Conservation (phyloP, 1,140 invertebrate genomes). For the Thaumatotibia leucotreta region DNA sequence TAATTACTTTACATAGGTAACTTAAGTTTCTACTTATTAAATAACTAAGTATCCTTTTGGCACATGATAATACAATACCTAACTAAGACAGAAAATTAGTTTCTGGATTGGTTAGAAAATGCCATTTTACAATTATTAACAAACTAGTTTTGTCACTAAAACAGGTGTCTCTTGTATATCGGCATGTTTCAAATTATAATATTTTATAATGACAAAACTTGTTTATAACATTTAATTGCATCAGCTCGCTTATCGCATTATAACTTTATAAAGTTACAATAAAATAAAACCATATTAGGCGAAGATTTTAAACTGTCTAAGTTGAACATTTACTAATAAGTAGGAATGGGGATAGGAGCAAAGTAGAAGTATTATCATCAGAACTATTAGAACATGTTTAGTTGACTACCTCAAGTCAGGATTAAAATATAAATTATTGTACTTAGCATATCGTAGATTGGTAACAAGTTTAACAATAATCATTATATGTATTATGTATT, state of each 20-base stretch:
- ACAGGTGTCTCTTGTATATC: neutral
- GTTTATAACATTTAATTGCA: too few relatives aligned
- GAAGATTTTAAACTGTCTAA: too few relatives aligned
- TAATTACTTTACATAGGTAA: constrained; percentile 21
- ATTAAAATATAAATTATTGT: too few relatives aligned
- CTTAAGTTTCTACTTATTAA: constrained; percentile 3
- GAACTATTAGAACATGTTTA: too few relatives aligned
- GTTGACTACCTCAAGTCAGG: too few relatives aligned
- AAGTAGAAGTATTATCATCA: neutral
- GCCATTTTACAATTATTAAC: neutral
- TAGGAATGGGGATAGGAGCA: too few relatives aligned
- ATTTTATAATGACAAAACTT: too few relatives aligned
- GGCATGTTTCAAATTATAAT: too few relatives aligned
- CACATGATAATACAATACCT: constrained; percentile 5
- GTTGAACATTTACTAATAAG: too few relatives aligned
- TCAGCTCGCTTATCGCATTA: too few relatives aligned
- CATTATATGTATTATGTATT: neutral
- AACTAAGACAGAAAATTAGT: neutral
- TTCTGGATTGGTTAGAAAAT: neutral
- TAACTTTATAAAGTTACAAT: too few relatives aligned
- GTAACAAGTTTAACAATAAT: neutral
- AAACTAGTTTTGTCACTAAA: neutral
- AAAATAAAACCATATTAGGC: too few relatives aligned
- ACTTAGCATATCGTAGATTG: neutral
- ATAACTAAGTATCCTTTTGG: constrained; percentile 10